Conservation (phyloP, 2,888 invertebrate species). For the Phyllotreta cruciferae region DNA sequence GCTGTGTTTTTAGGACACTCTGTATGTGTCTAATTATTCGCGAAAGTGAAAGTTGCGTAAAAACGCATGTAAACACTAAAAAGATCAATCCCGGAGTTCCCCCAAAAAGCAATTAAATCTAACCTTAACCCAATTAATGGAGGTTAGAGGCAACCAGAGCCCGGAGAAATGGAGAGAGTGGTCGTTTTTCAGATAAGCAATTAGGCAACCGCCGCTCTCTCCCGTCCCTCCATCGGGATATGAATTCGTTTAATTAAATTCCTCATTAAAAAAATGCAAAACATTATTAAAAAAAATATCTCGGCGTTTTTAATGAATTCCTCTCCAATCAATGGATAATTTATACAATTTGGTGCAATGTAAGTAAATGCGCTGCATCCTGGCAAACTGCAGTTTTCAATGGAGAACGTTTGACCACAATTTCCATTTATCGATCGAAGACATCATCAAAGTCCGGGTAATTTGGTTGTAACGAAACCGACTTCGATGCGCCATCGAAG, state of each 20-base stretch:
- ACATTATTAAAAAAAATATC: conserved; percentile 19
- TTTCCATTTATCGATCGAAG: no score
- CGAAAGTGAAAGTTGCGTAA: no score
- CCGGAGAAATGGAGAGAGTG: not conserved
- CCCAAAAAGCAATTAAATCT: conserved; percentile 20
- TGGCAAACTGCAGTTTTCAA: no score
- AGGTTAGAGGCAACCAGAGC: conserved; percentile 14
- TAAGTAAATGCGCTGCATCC: no score
- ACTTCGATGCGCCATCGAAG: no score
- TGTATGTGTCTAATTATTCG: no score
- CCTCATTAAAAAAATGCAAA: not conserved
- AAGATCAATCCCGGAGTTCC: conserved; percentile 15
- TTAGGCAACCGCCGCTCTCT: conserved; percentile 11
- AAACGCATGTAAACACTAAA: conserved; percentile 11
- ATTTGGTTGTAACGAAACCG: no score
- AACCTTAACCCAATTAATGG: conserved; percentile 26
- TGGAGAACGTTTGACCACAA: no score
- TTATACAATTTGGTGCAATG: no score
- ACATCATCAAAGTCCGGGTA: no score
- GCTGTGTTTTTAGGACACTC: no score
- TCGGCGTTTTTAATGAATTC: not conserved
- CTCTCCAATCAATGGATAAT: no score
- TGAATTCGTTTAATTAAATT: conserved; percentile 30
- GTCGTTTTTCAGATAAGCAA: conserved; percentile 18
- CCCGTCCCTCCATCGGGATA: conserved; percentile 1